Percentiles rank a stretch among this genome's conserved stretches.
phyloP scores from a whole-genome alignment of 2,888 invertebrate species.

The Perithous albicinctus region DNA sequence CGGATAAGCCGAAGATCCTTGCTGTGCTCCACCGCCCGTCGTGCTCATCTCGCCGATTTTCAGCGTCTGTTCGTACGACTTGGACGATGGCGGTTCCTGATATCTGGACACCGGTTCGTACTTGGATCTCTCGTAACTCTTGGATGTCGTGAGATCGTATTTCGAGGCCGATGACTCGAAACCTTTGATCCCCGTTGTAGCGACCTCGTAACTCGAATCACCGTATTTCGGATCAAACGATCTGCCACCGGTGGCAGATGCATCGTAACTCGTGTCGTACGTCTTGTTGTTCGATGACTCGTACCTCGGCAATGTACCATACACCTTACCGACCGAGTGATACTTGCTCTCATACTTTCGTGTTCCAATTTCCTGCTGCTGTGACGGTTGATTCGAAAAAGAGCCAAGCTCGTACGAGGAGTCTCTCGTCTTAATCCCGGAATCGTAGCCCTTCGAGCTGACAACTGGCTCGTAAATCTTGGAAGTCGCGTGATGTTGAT shows the following conservation, averaged over 20 bases:
- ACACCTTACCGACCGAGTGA: slow-evolving; percentile 79
- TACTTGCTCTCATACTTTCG: slow-evolving; percentile 78
- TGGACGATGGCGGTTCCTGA: slow-evolving; percentile 74
- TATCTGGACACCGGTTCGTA: slow-evolving; percentile 79
- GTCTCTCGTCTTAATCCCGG: slow-evolving; percentile 82
- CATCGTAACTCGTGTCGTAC: slow-evolving; percentile 74
- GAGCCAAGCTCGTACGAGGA: slow-evolving; percentile 80
- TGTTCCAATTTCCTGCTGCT: slow-evolving; percentile 69
- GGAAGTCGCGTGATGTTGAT: slow-evolving; percentile 71
- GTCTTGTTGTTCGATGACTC: slow-evolving; percentile 73
- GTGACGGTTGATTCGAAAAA: slow-evolving; percentile 73
- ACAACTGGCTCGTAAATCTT: slow-evolving; percentile 79
- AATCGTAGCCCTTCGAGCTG: slow-evolving; percentile 81
- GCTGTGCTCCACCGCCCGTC: slow-evolving; percentile 66
- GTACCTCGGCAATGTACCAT: slow-evolving; percentile 82
- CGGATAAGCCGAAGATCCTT: slow-evolving; percentile 69
- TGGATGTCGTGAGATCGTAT: slow-evolving; percentile 81
- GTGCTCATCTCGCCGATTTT: slow-evolving; percentile 81
- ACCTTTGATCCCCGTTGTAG: slow-evolving; percentile 72
- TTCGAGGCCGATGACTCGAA: slow-evolving; percentile 75
- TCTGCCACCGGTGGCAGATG: slow-evolving; percentile 57
- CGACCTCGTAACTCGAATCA: slow-evolving; percentile 71
- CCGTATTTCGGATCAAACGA: slow-evolving; percentile 71
- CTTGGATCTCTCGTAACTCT: slow-evolving; percentile 82
- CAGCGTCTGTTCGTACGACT: slow-evolving; percentile 82